Percentiles rank a stretch among this genome's conserved stretches.
Evolutionary conservation across 2,888 invertebrate species (phyloP).

Genomic region (Tetragonula carbonaria): DNA sequence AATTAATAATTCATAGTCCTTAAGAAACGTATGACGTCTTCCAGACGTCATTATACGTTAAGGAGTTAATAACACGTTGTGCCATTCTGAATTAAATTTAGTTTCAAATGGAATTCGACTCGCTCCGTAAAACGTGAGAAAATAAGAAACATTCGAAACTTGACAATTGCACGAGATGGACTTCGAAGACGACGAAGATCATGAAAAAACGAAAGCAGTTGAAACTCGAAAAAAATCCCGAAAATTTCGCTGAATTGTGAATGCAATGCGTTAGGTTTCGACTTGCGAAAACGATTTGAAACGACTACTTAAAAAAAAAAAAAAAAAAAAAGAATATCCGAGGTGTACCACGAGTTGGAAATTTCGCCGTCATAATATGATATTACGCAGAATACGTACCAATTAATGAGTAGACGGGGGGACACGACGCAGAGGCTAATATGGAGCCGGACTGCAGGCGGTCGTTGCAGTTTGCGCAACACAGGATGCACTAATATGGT

Average conservation of each 20-base stretch:
- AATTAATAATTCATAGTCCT: too few species aligned
- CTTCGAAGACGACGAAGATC: too few species aligned
- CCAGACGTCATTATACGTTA: too few species aligned
- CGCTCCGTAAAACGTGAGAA: neutral
- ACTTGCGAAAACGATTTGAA: neutral
- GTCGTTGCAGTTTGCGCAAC: slow-evolving; percentile 67
- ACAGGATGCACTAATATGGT: slow-evolving; percentile 80
- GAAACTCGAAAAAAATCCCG: too few species aligned
- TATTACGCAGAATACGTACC: slow-evolving; percentile 47
- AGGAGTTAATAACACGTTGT: too few species aligned
- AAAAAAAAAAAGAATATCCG: neutral
- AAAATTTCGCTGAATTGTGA: too few species aligned
- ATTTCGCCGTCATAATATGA: slow-evolving; percentile 30
- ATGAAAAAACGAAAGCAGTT: too few species aligned
- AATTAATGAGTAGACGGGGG: slow-evolving; percentile 46
- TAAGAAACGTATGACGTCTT: too few species aligned
- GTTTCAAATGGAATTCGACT: too few species aligned
- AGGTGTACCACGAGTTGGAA: slow-evolving; percentile 5
- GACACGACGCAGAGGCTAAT: slow-evolving; percentile 59
- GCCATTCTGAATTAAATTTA: too few species aligned
- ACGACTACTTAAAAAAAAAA: too few species aligned
- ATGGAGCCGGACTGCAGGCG: slow-evolving; percentile 65
- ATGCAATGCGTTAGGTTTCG: neutral
- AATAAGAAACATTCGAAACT: neutral
- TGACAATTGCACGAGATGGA: neutral